Base-by-base conservation (phyloP, 1,140 invertebrate genomes). In the Calycopis cecrops region DNA sequence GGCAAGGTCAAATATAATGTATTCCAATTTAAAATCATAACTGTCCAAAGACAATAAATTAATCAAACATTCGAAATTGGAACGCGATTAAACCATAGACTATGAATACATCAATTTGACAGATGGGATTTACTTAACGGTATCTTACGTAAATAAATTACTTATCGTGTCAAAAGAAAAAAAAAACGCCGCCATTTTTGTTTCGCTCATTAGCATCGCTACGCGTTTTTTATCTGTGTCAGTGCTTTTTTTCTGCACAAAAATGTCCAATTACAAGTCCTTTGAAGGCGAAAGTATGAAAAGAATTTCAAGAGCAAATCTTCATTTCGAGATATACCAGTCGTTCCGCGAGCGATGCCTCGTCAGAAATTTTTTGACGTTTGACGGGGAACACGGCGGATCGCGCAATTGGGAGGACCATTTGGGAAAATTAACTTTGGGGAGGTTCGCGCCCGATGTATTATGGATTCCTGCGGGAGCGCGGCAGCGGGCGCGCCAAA, bases 371-470 rank as follows among this genome's bases (percentile, higher is more conserved):
- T 63, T 68, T 68, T 68, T 68, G 60, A 62, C 63, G 49, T 63
- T 40, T 65, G 63, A 62, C 60, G 56, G 54, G 60, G 52, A 62
- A 56, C 35, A 52, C 42, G 50, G 51, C 57, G 34, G 48, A 51
- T 34, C 18, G 50, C 50, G 54, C 59, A 38, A 56, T 60, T 40
- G 53, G 34, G 44, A 60, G 49, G 48, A 44, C 63, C 28, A 61
- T 79, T 73, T 57, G 63, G 59, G 65, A 66, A 74, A 80, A 80
- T 77, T 80, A 76, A 77, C 71, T 76, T 77, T 69, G 53, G 56
- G 40, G 55, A 50, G 59, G 51, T 56, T 52, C 17, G 38, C 35
- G 44, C 14, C 42, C 33, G 54, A 42, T 48, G 48, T 54, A 57
- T 60, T 62, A 68, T 64, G 62, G 59, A 59, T 62, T 62, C 54